Evolutionary conservation across 2,797 vertebrate genomes (phyloP), one percentile per base, ranked within the genome.

Genomic region (Ciconia nigra): DNA sequence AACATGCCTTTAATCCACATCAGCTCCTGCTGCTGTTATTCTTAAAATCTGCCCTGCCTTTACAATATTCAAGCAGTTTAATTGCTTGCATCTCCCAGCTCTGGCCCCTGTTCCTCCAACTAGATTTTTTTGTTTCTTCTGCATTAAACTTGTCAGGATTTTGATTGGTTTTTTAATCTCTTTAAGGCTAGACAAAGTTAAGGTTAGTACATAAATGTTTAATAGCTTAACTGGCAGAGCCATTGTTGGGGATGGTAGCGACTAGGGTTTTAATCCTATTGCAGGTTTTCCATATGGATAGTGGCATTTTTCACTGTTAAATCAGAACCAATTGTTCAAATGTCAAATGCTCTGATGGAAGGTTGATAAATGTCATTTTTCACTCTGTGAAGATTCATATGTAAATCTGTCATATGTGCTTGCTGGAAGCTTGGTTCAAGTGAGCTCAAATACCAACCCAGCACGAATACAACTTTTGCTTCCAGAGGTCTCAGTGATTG

Each of bases 281-380:
- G 46, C 28, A 69, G 21, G 24, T 93, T 92, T 94, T 94, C 57
- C 26, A 4, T 82, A 49, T 52, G 77, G 28, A 84, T 84, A 73
- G 51, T 82, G 80, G 51, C 70, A 81, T 94, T 96, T 96, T 91
- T 81, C 42, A 28, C 52, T 79, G 39, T 89, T 90, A 87, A 84
- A 67, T 81, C 85, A 83, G 67, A 95, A 90, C 82, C 80, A 57
- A 47, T 93, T 95, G 85, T 92, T 95, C 70, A 91, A 90, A 91
- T 95, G 85, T 92, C 93, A 97, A 1, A 67, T 83, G 37, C 69
- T 94, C 18, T 39, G 66, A 87, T 58, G 51, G 73, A 89, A 89
- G 81, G 90, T 66, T 89, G 83, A 94, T 97, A 90, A 94, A 94
- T 94, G 90, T 91, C 47, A 88, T 90, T 94, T 97, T 92, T 89